phyloP scores from a whole-genome alignment of 1,140 invertebrate species.

The Scaptomyza montana region DNA sequence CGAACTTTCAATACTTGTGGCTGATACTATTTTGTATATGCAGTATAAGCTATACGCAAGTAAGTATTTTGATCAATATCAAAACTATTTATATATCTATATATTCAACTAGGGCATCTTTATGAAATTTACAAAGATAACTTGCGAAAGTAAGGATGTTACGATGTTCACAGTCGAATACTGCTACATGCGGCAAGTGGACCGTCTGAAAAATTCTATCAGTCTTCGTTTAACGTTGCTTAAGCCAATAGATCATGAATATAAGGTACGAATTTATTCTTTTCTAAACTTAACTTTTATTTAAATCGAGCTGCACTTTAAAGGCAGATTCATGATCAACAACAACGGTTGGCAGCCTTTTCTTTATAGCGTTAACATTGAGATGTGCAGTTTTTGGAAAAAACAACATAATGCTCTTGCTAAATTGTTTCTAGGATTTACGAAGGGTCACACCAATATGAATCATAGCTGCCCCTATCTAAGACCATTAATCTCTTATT shows the following conservation, averaged over 20 bases:
- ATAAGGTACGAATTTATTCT: no score
- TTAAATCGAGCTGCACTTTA: background rate
- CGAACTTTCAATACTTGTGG: background rate
- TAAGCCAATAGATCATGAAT: no score
- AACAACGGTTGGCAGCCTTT: constrained; percentile 42
- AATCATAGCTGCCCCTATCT: constrained; percentile 57
- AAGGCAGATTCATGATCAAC: constrained; percentile 15
- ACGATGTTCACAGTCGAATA: constrained; percentile 13
- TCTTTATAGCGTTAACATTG: constrained; percentile 26
- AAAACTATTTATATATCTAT: background rate
- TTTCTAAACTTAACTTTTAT: no score
- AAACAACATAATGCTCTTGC: constrained; percentile 33
- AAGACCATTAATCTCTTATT: background rate
- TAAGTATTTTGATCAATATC: background rate
- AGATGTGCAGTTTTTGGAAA: constrained; percentile 38
- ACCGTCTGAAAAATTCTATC: constrained; percentile 19
- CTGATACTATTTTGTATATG: background rate
- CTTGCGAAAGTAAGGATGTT: constrained; percentile 39
- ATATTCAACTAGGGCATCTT: background rate
- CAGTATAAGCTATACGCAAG: background rate
- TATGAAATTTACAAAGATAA: constrained; percentile 40
- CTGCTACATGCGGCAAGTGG: constrained; percentile 16
- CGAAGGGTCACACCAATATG: constrained; percentile 31
- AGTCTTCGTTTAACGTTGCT: constrained; percentile 15
- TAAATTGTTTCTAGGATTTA: constrained; percentile 26